These are phyloP conservation scores for Ochropacha duplaris DNA, from an alignment of 2,888 invertebrate species.

Conservation along the genomic window DNA sequence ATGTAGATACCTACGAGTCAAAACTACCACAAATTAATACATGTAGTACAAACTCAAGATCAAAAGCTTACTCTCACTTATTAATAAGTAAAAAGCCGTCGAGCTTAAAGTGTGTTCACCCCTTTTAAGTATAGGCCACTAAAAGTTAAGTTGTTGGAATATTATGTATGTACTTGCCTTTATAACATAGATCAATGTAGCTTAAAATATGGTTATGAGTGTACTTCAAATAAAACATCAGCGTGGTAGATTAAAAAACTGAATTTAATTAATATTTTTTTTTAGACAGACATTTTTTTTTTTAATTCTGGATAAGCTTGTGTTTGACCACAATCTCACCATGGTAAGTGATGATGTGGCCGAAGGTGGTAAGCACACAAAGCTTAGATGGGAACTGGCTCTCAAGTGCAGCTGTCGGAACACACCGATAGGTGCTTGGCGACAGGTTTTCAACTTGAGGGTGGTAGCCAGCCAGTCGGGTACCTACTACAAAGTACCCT, in stretches of 20 bases:
- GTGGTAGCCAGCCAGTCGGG: too few relatives aligned
- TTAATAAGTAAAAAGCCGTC: constrained; percentile 61
- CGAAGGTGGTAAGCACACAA: too few relatives aligned
- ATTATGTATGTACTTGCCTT: constrained; percentile 26
- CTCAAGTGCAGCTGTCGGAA: too few relatives aligned
- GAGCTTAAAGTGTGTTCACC: constrained; percentile 74
- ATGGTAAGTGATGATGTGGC: too few relatives aligned
- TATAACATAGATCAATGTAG: background rate
- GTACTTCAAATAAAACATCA: background rate
- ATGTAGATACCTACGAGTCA: background rate
- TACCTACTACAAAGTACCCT: too few relatives aligned
- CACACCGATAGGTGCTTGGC: too few relatives aligned
- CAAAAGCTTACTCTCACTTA: constrained; percentile 45
- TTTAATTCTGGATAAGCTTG: too few relatives aligned
- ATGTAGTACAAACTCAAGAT: constrained; percentile 35
- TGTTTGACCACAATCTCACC: too few relatives aligned
- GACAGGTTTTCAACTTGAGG: too few relatives aligned
- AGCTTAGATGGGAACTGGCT: too few relatives aligned
- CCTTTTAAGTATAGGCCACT: constrained; percentile 76
- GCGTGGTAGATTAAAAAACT: background rate
- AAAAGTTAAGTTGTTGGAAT: constrained; percentile 64
- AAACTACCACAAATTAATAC: background rate
- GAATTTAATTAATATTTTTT: too few relatives aligned
- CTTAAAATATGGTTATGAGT: background rate
- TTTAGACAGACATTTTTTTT: too few relatives aligned